Conservation (phyloP, 2,888 invertebrate genomes). For the Lumbricus terrestris region DNA sequence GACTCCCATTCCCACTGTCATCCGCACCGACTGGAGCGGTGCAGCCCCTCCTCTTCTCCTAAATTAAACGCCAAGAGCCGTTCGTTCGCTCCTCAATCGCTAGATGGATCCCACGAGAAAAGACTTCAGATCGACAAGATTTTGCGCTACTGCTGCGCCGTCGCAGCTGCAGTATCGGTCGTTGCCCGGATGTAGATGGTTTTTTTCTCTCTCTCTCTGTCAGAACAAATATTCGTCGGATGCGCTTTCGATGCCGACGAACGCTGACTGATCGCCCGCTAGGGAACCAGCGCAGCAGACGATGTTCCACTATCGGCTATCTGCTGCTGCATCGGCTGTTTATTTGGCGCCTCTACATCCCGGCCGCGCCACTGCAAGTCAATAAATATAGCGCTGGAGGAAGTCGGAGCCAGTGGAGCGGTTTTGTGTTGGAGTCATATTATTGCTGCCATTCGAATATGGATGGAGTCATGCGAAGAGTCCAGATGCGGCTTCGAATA, state of each 20-base stretch:
- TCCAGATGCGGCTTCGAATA: background rate
- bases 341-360: background rate
- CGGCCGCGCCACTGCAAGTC: background rate
- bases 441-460: background rate
- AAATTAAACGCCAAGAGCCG: background rate
- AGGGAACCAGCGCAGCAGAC: background rate
- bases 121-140: background rate
- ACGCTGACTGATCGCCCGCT: background rate
- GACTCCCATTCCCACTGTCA: background rate
- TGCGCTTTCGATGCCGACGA: slow-evolving; percentile 3
- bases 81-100: background rate
- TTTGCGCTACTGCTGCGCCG: too few species aligned
- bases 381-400: background rate
- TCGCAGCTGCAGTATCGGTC: too few species aligned
- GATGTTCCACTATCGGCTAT: background rate
- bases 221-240: background rate
- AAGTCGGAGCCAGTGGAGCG: background rate
- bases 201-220: background rate
- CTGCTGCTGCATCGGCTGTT: background rate
- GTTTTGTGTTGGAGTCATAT: too few species aligned
- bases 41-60: background rate
- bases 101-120: background rate
- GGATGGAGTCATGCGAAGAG: background rate
- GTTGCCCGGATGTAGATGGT: background rate
- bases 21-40: background rate